Conservation (phyloP, 2,888 invertebrate species). For the Dendrolimus houi region DNA sequence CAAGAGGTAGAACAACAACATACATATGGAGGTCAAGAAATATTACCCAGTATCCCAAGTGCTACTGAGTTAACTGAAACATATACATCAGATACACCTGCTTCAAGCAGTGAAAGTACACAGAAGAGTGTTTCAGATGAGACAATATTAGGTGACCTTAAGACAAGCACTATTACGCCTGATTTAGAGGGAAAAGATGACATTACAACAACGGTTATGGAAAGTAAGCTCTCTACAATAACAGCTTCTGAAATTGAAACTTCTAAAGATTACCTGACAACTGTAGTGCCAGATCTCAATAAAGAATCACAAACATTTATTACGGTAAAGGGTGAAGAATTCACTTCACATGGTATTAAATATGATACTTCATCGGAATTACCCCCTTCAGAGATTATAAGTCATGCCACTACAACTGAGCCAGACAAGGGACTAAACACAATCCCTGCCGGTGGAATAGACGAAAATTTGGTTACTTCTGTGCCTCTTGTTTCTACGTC, state of each 20-base stretch:
- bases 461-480: constrained; percentile 16
- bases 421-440: constrained; percentile 46
- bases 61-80: background rate
- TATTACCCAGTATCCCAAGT: background rate
- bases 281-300: background rate
- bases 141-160: background rate
- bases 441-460: constrained; percentile 31
- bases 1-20: background rate
- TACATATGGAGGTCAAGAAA: background rate
- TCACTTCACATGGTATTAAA: background rate
- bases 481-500: constrained; percentile 15
- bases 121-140: background rate
- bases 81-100: background rate
- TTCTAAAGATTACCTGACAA: background rate
- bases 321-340: background rate
- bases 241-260: constrained; percentile 1
- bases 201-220: background rate
- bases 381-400: constrained; percentile 7
- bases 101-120: background rate
- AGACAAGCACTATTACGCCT: background rate
- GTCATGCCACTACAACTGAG: constrained; percentile 21
- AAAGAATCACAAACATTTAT: background rate
- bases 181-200: background rate
- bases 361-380: background rate
- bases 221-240: background rate